phyloP scores from a whole-genome alignment of 2,888 invertebrate species.

The Meliscaeva auricollis region DNA sequence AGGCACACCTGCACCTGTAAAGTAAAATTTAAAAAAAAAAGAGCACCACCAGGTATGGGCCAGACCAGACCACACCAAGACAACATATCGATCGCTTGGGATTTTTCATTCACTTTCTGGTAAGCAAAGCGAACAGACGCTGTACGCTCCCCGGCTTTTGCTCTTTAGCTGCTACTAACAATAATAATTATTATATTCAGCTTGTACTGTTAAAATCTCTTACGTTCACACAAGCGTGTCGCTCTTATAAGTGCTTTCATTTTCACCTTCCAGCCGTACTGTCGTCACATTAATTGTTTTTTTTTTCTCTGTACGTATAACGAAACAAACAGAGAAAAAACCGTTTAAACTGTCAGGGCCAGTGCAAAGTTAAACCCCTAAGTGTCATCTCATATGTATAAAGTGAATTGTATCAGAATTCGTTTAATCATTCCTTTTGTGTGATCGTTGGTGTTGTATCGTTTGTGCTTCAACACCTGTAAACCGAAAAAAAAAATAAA shows the following conservation, averaged over 20 bases:
- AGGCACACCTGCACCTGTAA: slow-evolving; percentile 33
- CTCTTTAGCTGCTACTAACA: slow-evolving; percentile 13
- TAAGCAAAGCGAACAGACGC: slow-evolving; percentile 63
- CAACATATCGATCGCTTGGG: slow-evolving; percentile 48
- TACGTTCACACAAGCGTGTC: slow-evolving; percentile 24
- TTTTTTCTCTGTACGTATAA: slow-evolving; percentile 25
- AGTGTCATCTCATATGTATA: slow-evolving; percentile 54
- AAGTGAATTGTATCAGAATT: slow-evolving; percentile 69
- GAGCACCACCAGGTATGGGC: slow-evolving; percentile 35
- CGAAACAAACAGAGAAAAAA: slow-evolving; percentile 42
- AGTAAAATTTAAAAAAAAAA: slow-evolving; percentile 15
- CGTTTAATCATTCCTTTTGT: slow-evolving; percentile 65
- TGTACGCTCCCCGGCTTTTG: slow-evolving; percentile 55
- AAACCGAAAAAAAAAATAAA: slow-evolving; percentile 44
- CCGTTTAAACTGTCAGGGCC: slow-evolving; percentile 42
- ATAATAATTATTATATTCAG: slow-evolving; percentile 24
- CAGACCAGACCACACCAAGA: slow-evolving; percentile 16
- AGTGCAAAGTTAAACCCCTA: slow-evolving; percentile 48
- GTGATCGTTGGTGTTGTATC: slow-evolving; percentile 53
- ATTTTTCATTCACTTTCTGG: slow-evolving; percentile 70
- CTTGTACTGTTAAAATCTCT: slow-evolving; percentile 29
- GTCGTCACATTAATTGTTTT: slow-evolving; percentile 32
- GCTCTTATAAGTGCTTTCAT: slow-evolving; percentile 69
- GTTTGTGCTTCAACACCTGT: slow-evolving; percentile 40
- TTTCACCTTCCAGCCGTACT: slow-evolving; percentile 58